These are phyloP conservation scores for Petrolisthes manimaculis DNA, from an alignment of 2,888 invertebrate genomes.

Conservation along the genomic window DNA sequence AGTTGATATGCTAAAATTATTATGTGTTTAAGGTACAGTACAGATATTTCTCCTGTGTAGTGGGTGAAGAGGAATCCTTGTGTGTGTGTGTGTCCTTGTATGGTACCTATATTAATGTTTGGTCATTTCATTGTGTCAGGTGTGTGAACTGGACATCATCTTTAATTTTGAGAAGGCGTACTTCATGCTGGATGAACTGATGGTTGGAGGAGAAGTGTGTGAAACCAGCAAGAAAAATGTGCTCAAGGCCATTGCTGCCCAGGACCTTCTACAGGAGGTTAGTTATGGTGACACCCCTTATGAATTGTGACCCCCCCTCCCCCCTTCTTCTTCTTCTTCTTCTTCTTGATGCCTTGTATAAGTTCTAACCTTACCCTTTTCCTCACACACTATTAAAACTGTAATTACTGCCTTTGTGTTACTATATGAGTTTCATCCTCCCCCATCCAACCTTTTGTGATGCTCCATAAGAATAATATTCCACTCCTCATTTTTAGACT, in stretches of 20 bases:
- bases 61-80: no score
- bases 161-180: conserved; percentile 99
- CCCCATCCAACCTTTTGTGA: no score
- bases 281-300: conserved; percentile 84
- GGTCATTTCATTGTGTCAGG: conserved; percentile 75
- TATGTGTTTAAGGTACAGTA: no score
- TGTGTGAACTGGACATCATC: conserved; percentile 98
- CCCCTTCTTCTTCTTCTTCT: no score
- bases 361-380: no score
- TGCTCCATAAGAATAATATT: no score
- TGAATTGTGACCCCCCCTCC: conserved; percentile 77
- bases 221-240: conserved; percentile 99
- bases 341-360: not conserved
- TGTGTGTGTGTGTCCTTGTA: not conserved
- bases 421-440: no score
- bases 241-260: conserved; percentile 97
- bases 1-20: no score
- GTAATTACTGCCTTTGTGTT: no score
- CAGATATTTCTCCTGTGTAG: no score
- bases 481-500: no score
- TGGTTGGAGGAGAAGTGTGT: conserved; percentile 98
- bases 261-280: conserved; percentile 99
- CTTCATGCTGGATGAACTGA: conserved; percentile 96
- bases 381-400: no score
- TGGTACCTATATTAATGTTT: conserved; percentile 9